These are phyloP conservation scores for Isurus oxyrinchus DNA, from an alignment of 2,113 vertebrate species.

Conservation along the genomic window DNA sequence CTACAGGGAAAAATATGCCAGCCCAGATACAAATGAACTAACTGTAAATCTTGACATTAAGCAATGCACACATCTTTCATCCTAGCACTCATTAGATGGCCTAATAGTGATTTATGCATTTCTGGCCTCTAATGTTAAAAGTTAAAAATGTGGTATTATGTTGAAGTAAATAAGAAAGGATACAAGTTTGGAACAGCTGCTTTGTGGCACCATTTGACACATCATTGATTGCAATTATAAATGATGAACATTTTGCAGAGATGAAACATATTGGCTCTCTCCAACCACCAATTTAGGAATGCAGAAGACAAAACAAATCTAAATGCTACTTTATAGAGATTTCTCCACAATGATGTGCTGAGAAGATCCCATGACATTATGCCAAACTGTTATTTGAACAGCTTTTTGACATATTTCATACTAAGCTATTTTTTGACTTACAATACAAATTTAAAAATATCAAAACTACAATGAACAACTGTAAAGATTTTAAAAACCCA, in stretches of 20 bases:
- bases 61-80: not conserved
- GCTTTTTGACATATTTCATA: not conserved
- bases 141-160: not conserved
- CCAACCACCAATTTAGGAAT: not conserved
- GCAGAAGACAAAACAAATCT: not conserved
- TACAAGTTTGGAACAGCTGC: not conserved
- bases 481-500: not conserved
- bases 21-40: not conserved
- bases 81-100: not conserved
- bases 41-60: not conserved
- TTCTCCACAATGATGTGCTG: not conserved
- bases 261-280: not conserved
- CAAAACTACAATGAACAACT: not conserved
- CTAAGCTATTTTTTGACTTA: not conserved
- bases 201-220: not conserved
- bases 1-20: not conserved
- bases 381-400: not conserved
- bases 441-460: not conserved
- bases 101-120: not conserved
- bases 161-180: not conserved
- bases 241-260: not conserved
- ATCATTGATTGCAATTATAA: not conserved
- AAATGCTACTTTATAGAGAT: not conserved
- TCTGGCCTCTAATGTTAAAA: conserved; percentile 1
- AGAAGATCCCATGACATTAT: not conserved